A percentile compares a stretch with the other conserved stretches of the same genome.
Conservation (phyloP, 2,888 invertebrate species). For the Dicyrtoma fusca region DNA sequence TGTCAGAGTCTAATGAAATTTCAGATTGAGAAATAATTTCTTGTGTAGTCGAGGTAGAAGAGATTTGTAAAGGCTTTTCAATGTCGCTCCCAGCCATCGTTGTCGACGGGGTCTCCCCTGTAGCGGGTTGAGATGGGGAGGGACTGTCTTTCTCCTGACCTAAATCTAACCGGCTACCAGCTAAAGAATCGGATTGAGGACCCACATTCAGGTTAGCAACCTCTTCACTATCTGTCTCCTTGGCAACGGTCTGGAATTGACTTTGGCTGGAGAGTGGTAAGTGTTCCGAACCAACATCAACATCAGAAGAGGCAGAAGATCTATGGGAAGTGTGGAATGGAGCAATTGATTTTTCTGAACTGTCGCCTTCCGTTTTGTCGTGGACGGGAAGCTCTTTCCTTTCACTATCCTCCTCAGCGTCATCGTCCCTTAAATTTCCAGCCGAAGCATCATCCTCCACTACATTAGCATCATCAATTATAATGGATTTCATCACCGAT, state of each 20-base stretch:
- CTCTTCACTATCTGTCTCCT: neutral
- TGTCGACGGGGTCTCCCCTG: neutral
- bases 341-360: constrained; percentile 12
- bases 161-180: neutral
- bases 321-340: too few species aligned
- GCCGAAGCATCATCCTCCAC: too few species aligned
- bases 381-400: constrained; percentile 20
- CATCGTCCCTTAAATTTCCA: neutral
- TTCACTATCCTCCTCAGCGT: constrained; percentile 34
- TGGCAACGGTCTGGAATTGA: neutral
- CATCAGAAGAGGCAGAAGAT: too few species aligned
- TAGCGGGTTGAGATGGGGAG: neutral
- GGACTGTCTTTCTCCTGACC: neutral
- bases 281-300: too few species aligned
- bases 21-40: constrained; percentile 2
- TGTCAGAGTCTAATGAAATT: neutral
- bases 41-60: neutral
- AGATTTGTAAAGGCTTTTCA: constrained; percentile 17
- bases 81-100: neutral
- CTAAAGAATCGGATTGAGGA: neutral
- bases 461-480: too few species aligned
- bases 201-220: neutral
- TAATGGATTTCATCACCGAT: too few species aligned
- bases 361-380: constrained; percentile 30
- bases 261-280: too few species aligned